phyloP scores from a whole-genome alignment of 2,888 invertebrate genomes.

The Mesoligia furuncula region DNA sequence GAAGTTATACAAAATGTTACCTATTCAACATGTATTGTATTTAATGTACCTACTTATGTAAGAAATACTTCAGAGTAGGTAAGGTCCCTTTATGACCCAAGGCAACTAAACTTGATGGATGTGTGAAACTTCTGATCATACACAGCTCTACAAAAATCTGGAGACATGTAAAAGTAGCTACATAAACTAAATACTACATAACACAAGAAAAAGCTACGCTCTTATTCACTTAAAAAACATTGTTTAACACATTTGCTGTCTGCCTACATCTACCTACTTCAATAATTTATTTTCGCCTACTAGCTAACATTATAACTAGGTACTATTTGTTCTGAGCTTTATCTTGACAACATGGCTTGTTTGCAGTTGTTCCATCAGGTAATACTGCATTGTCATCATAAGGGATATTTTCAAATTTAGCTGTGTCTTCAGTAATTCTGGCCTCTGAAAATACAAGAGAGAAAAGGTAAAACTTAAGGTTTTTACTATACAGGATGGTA shows the following conservation, averaged over 20 bases:
- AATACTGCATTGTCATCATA: slow-evolving; percentile 89
- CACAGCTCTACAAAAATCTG: neutral
- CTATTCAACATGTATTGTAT: neutral
- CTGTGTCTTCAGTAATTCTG: slow-evolving; percentile 91
- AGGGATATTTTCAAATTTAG: slow-evolving; percentile 92
- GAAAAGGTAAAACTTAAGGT: neutral
- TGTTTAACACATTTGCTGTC: neutral
- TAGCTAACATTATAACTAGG: neutral
- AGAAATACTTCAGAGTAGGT: neutral
- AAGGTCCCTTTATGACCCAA: neutral
- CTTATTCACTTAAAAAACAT: neutral
- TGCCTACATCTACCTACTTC: slow-evolving; percentile 5
- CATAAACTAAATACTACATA: slow-evolving; percentile 7
- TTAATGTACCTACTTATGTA: neutral
- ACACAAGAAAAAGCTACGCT: neutral
- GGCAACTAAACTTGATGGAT: neutral
- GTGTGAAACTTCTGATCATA: neutral
- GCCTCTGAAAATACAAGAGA: slow-evolving; percentile 88
- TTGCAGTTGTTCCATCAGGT: slow-evolving; percentile 73
- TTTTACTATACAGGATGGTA: neutral
- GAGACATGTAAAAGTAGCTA: neutral
- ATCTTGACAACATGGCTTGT: slow-evolving; percentile 78
- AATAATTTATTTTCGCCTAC: neutral
- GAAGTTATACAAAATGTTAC: neutral
- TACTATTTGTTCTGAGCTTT: slow-evolving; percentile 71